Conservation (phyloP, 2,113 vertebrate genomes). For the Formicarius rufipectus region DNA sequence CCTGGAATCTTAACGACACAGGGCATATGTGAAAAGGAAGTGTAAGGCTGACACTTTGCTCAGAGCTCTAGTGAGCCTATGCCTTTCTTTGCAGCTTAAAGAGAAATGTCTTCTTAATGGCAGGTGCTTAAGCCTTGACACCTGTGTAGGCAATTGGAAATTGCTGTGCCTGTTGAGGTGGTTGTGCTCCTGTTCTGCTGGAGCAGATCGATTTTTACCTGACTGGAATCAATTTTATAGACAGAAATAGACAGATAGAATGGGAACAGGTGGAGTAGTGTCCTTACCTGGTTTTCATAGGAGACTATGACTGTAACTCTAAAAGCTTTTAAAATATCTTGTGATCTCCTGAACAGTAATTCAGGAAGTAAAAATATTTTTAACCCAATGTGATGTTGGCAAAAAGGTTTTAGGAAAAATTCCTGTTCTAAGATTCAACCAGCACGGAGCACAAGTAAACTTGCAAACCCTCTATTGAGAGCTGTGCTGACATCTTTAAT, state of each 20-base stretch:
- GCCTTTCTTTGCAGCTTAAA: neutral
- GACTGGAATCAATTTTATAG: neutral
- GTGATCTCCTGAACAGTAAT: neutral
- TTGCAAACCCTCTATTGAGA: conserved; percentile 1
- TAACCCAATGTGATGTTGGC: neutral
- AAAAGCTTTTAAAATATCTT: neutral
- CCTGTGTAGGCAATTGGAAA: neutral
- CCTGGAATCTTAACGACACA: neutral
- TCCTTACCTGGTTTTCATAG: neutral
- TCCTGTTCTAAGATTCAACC: neutral
- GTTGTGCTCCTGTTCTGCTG: neutral
- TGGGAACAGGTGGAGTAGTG: neutral
- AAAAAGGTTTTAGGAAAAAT: neutral
- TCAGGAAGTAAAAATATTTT: neutral
- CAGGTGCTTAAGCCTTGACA: neutral
- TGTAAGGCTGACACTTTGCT: neutral
- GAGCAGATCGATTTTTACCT: neutral
- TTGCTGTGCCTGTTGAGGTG: neutral
- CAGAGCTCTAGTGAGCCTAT: neutral
- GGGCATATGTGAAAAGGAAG: neutral
- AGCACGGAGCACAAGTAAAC: neutral
- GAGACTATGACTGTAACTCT: neutral
- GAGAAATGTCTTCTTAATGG: neutral
- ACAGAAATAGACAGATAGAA: neutral
- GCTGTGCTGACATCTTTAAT: conserved; percentile 42